Conservation (phyloP, 1,140 invertebrate genomes). For the Proales similis region DNA sequence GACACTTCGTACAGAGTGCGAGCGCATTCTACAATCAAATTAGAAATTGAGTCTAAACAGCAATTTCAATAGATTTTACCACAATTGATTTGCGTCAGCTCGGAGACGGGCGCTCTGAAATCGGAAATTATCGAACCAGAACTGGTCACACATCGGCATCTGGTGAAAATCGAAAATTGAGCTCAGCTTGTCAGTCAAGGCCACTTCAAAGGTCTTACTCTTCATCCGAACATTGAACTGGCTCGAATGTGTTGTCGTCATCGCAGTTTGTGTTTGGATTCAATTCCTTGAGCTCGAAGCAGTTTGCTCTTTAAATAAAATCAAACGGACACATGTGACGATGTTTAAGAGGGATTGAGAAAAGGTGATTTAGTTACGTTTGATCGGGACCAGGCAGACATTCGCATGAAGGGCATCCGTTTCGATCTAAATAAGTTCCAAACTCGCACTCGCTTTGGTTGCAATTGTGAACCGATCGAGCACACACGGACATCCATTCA, state of each 20-base stretch:
- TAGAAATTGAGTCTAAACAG: neutral
- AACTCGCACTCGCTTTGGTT: conserved; percentile 1
- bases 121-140: conserved; percentile 17
- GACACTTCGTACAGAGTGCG: conserved; percentile 18
- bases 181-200: neutral
- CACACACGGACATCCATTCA: conserved; percentile 17
- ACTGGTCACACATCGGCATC: conserved; percentile 15
- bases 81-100: conserved; percentile 28
- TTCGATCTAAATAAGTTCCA: conserved; percentile 16
- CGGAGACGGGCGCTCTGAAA: conserved; percentile 15
- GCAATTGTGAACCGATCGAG: neutral
- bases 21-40: conserved; percentile 29
- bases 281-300: conserved; percentile 1
- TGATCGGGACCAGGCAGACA: conserved; percentile 23
- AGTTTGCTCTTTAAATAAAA: neutral
- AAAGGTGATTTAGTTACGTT: conserved; percentile 7
- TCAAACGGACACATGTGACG: neutral
- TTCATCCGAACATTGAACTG: conserved; percentile 16
- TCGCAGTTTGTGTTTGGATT: conserved; percentile 1
- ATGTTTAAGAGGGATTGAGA: neutral
- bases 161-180: neutral
- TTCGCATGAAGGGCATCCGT: conserved; percentile 23
- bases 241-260: conserved; percentile 6
- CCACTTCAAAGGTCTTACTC: neutral
- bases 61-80: conserved; percentile 7